phyloP scores from a whole-genome alignment of 1,140 invertebrate species.

The Drosophila repleta region DNA sequence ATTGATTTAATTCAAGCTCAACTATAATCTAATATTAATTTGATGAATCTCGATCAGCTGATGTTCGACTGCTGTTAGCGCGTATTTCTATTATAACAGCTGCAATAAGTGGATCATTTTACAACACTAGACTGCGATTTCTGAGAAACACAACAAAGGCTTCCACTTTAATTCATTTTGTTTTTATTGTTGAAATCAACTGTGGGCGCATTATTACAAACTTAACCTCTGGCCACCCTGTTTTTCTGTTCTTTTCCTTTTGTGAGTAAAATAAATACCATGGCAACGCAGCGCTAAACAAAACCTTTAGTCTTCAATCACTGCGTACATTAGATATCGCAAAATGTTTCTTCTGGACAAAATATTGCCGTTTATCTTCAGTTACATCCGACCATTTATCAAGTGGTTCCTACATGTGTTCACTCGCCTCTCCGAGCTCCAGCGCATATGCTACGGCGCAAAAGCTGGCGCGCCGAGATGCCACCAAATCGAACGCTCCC shows the following conservation, averaged over 20 bases:
- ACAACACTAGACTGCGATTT: slow-evolving; percentile 1
- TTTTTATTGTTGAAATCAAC: slow-evolving; percentile 1
- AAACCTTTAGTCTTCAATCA: slow-evolving; percentile 1
- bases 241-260: not conserved
- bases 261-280: slow-evolving; percentile 3
- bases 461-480: slow-evolving; percentile 89
- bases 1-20: not conserved
- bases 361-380: slow-evolving; percentile 84
- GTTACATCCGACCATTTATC: slow-evolving; percentile 89
- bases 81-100: slow-evolving; percentile 4
- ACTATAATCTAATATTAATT: not conserved
- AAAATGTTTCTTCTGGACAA: slow-evolving; percentile 71
- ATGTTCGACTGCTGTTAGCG: not conserved
- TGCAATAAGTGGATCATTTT: not conserved
- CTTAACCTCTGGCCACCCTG: slow-evolving; percentile 9
- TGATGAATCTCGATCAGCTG: not conserved
- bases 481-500: slow-evolving; percentile 89
- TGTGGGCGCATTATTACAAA: not conserved
- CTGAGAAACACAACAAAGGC: slow-evolving; percentile 5
- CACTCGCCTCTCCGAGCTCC: slow-evolving; percentile 94
- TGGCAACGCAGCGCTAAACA: slow-evolving; percentile 41
- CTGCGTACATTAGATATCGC: not conserved
- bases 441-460: slow-evolving; percentile 95
- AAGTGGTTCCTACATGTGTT: slow-evolving; percentile 95
- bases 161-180: slow-evolving; percentile 8